These are phyloP conservation scores for Microchirus variegatus DNA, from an alignment of 2,797 vertebrate species.

Conservation along the genomic window DNA sequence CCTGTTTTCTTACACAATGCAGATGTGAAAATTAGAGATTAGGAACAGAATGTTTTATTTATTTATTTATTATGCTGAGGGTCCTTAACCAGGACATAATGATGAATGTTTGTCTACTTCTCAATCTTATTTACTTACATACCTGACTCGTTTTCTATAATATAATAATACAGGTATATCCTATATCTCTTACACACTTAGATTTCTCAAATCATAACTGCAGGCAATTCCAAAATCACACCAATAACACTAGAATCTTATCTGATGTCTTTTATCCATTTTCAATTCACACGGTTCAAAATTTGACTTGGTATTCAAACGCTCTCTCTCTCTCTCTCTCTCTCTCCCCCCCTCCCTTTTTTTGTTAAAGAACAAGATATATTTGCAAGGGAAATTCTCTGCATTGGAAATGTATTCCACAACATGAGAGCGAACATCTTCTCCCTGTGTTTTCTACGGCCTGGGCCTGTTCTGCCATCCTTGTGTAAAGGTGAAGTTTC, in stretches of 20 bases:
- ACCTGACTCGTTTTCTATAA: not conserved
- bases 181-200: not conserved
- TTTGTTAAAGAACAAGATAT: constrained; percentile 7
- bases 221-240: too few species aligned
- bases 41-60: constrained; percentile 19
- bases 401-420: constrained; percentile 52
- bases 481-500: constrained; percentile 82
- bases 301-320: not conserved
- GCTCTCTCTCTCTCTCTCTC: not conserved
- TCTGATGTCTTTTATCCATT: too few species aligned
- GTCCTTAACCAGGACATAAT: too few species aligned
- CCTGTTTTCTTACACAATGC: constrained; percentile 7
- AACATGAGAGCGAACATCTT: constrained; percentile 56
- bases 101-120: constrained; percentile 22
- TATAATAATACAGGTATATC: not conserved
- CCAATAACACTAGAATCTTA: too few species aligned
- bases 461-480: constrained; percentile 67
- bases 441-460: constrained; percentile 60
- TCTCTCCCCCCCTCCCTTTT: not conserved
- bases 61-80: constrained; percentile 7
- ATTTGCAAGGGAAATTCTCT: constrained; percentile 71
- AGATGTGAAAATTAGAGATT: constrained; percentile 22
- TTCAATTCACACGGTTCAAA: not conserved
- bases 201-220: too few species aligned
- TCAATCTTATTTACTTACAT: constrained; percentile 31